Percentiles rank a stretch among this genome's conserved stretches.
Conservation (phyloP, 2,888 invertebrate species). For the Drosophila nr. fundita region DNA sequence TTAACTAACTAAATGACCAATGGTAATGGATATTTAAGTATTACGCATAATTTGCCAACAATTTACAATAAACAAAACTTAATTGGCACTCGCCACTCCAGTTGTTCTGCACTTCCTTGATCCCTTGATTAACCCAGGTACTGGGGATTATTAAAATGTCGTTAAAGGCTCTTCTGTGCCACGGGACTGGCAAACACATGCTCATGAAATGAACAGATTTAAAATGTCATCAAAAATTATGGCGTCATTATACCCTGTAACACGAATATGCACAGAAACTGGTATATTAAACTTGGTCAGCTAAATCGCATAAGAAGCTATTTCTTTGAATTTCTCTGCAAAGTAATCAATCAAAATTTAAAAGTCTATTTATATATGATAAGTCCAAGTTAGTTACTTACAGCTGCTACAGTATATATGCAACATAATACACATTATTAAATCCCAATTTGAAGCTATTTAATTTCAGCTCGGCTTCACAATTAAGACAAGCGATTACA, state of each 20-base stretch:
- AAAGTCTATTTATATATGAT: not conserved
- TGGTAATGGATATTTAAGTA: constrained; percentile 21
- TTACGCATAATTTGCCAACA: constrained; percentile 39
- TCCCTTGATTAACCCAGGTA: constrained; percentile 27
- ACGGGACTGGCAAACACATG: constrained; percentile 15
- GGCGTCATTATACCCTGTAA: constrained; percentile 6
- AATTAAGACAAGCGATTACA: constrained; percentile 14
- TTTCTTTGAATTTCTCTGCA: not conserved
- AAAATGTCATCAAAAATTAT: constrained; percentile 35
- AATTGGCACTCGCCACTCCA: constrained; percentile 44
- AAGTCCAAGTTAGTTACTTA: constrained; percentile 4
- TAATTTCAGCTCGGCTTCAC: constrained; percentile 1
- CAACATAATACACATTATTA: constrained; percentile 6
- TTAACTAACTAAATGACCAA: not conserved
- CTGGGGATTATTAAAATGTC: constrained; percentile 68
- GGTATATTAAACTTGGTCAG: not conserved
- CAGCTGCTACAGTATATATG: constrained; percentile 22
- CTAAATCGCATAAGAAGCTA: not conserved
- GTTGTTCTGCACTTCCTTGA: not conserved
- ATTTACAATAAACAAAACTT: constrained; percentile 42
- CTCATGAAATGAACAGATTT: constrained; percentile 61
- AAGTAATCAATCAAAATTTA: not conserved
- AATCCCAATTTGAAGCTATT: constrained; percentile 20
- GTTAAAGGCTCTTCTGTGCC: constrained; percentile 50
- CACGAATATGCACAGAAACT: not conserved